Evolutionary conservation across 2,888 invertebrate genomes (phyloP).

Genomic region (Caenorhabditis macrosperma): DNA sequence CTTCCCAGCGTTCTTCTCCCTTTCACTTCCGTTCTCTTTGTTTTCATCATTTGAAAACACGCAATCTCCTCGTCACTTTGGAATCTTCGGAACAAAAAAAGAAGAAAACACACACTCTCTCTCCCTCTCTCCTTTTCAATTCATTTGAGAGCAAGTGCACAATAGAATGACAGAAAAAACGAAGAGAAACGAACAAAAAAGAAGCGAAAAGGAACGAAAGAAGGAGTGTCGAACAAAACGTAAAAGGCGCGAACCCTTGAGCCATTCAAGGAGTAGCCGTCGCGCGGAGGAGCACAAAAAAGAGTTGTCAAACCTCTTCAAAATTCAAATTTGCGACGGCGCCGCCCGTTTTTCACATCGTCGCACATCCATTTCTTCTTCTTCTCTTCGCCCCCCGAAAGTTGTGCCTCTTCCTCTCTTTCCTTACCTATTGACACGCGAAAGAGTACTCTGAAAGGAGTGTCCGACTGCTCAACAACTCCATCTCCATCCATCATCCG

Average conservation of each 20-base stretch:
- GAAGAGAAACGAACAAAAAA: conserved; percentile 32
- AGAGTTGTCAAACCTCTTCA: conserved; percentile 50
- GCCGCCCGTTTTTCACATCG: conserved; percentile 46
- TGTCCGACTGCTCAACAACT: no score
- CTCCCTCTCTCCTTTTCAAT: conserved; percentile 19
- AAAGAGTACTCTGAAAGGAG: neutral
- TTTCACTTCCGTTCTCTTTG: no score
- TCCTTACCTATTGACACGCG: conserved; percentile 51
- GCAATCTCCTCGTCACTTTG: neutral
- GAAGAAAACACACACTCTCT: neutral
- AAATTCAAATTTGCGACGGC: conserved; percentile 56
- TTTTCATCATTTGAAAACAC: no score
- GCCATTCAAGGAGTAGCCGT: conserved; percentile 29
- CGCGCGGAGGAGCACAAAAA: conserved; percentile 3
- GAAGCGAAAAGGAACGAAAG: conserved; percentile 30
- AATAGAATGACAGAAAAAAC: conserved; percentile 24
- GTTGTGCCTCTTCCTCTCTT: conserved; percentile 11
- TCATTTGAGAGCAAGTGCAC: conserved; percentile 28
- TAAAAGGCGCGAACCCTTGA: conserved; percentile 45
- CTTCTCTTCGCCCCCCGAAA: neutral
- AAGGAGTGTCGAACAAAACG: conserved; percentile 22
- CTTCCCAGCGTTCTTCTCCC: no score
- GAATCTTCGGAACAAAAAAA: neutral
- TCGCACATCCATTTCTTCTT: conserved; percentile 54
- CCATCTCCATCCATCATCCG: conserved; percentile 7